Evolutionary conservation across 2,113 vertebrate genomes (phyloP), one percentile per base, ranked within the genome.

Genomic region (Gasterosteus aculeatus): DNA sequence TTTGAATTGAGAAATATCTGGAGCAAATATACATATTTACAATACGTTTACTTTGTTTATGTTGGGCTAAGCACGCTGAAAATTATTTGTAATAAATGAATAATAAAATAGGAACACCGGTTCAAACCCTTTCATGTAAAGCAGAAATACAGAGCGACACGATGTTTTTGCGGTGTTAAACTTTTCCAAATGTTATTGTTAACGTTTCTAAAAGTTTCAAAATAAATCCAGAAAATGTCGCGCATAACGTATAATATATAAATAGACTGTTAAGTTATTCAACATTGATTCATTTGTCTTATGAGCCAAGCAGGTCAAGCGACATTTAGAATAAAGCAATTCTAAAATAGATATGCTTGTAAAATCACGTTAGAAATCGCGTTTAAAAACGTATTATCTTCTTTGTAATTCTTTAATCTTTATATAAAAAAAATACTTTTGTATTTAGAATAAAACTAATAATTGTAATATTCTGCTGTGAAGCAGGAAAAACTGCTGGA

Each of bases 401-500:
- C 22, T 26, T 26, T 26, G 22, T 26, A 26, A 26, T 26, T 26
- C 22, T 26, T 26, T 26, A 26, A 26, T 26, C 6, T 66, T 0
- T 61, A 42, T 1, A 18, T 18, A n/a, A 16, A 29, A 12, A 12
- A 16, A 19, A 67, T 63, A 14, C n/a, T 47, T 75, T 47, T 12
- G 0, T 3, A 19, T 49, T 47, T 33, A 16, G 4, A 70, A 54
- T 5, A 54, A 11, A 10, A 56, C 22, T 26, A 6, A 53, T 53
- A n/a, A 53, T 53, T 53, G 53, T 26, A 29, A 29, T 29, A 29
- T 29, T 53, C 18, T 26, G 35, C 39, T 39, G 39, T 51, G 12
- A 56, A 60, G 7, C 47, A n/a, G 69, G 47, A 42, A 57, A 39
- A 54, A n/a, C 26, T 47, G 54, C 33, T n/a, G 58, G 68, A 44